A percentile compares a stretch with the other conserved stretches of the same genome.
Evolutionary conservation across 2,888 invertebrate genomes (phyloP).

Genomic region (Diplazon laetatorius): DNA sequence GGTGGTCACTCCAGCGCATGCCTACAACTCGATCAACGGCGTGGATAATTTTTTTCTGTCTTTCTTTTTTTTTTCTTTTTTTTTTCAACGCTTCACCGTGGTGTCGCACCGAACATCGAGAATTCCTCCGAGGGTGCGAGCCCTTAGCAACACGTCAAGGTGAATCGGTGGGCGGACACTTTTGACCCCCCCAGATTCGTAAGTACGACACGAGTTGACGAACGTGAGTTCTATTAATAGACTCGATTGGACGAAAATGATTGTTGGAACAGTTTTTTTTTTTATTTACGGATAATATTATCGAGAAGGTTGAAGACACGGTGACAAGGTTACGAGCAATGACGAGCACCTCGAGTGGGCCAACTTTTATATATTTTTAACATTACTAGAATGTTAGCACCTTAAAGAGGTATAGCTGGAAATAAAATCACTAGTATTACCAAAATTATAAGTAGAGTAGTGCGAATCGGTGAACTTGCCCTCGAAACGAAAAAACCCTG

Average conservation of each 20-base stretch:
- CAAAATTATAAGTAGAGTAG: too few species aligned
- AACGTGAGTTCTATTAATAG: conserved; percentile 2
- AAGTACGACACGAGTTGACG: background rate
- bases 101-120: conserved; percentile 17
- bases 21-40: conserved; percentile 64
- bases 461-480: too few species aligned
- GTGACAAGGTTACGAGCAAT: too few species aligned
- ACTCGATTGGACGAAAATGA: conserved; percentile 15
- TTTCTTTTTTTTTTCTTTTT: conserved; percentile 15
- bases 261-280: background rate
- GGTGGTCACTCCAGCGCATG: conserved; percentile 75
- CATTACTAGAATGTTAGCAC: too few species aligned
- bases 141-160: conserved; percentile 64
- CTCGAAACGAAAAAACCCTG: too few species aligned
- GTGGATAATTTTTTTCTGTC: too few species aligned
- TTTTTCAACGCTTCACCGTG: background rate
- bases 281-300: too few species aligned
- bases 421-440: too few species aligned
- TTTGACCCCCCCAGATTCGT: conserved; percentile 19
- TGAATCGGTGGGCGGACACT: conserved; percentile 48
- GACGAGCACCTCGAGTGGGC: too few species aligned
- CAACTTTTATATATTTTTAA: too few species aligned
- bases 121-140: conserved; percentile 45
- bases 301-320: too few species aligned
- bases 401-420: too few species aligned